Percentiles rank a stretch among this genome's conserved stretches.
Conservation (phyloP, 2,888 invertebrate genomes). For the Rhorus exstirpatorius region DNA sequence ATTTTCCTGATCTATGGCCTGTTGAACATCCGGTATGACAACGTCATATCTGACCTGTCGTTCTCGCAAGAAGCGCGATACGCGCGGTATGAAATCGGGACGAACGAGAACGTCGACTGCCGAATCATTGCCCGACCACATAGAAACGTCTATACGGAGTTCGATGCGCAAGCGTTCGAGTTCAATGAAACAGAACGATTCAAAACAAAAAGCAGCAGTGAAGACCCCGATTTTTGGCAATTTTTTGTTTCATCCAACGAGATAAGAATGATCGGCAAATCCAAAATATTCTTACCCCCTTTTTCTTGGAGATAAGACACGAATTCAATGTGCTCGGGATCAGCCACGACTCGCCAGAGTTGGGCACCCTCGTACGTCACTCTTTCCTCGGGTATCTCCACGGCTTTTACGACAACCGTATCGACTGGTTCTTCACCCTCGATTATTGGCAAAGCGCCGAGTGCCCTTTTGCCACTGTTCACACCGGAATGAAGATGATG, state of each 20-base stretch:
- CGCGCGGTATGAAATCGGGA: constrained; percentile 88
- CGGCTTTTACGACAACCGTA: constrained; percentile 73
- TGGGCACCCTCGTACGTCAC: constrained; percentile 92
- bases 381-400: constrained; percentile 81
- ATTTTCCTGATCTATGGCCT: constrained; percentile 93
- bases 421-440: constrained; percentile 73
- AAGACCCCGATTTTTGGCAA: no score
- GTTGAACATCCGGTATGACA: constrained; percentile 93
- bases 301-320: constrained; percentile 87
- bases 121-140: constrained; percentile 90
- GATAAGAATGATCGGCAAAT: no score
- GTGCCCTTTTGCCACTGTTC: constrained; percentile 1
- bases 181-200: constrained; percentile 10
- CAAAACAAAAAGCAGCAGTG: no score
- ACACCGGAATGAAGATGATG: constrained; percentile 43
- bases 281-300: constrained; percentile 88
- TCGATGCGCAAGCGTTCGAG: no score
- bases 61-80: constrained; percentile 88
- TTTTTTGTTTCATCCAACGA: no score
- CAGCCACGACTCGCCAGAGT: constrained; percentile 90
- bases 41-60: constrained; percentile 90
- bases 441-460: constrained; percentile 69
- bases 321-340: constrained; percentile 87
- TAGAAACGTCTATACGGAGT: constrained; percentile 89
- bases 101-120: constrained; percentile 91